Conservation (phyloP, 2,797 vertebrate genomes). For the Hippoglossus hippoglossus region DNA sequence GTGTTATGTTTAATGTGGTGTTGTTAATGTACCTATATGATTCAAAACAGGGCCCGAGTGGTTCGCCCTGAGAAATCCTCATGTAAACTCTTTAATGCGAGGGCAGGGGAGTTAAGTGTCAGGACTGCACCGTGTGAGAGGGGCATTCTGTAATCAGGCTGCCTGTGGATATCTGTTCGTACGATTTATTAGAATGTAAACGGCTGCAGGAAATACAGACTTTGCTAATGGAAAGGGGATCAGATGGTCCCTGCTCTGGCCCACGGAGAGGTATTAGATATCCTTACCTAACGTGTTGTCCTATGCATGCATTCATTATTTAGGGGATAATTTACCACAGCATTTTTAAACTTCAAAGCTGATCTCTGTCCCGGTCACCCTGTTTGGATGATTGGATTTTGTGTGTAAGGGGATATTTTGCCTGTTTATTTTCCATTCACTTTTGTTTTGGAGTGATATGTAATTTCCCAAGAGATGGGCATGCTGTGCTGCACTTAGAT, state of each 20-base stretch:
- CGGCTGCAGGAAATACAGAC: conserved; percentile 51
- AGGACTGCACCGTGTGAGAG: conserved; percentile 2
- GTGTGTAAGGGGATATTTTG: conserved; percentile 46
- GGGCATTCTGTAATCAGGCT: conserved; percentile 24
- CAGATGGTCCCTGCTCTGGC: conserved; percentile 37
- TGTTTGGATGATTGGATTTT: conserved; percentile 41
- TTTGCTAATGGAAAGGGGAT: conserved; percentile 51
- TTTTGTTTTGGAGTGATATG: conserved; percentile 27
- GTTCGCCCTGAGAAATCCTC: conserved; percentile 16
- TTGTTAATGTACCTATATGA: conserved; percentile 31
- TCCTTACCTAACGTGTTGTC: conserved; percentile 45
- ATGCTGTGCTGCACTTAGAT: conserved; percentile 36
- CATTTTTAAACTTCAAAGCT: conserved; percentile 55
- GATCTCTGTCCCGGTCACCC: conserved; percentile 21
- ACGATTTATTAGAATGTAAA: conserved; percentile 66
- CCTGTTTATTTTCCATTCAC: conserved; percentile 51
- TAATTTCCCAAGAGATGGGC: conserved; percentile 58
- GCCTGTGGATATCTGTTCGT: conserved; percentile 45
- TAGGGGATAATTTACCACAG: conserved; percentile 28
- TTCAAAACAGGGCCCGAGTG: conserved; percentile 19
- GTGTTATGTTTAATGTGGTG: conserved; percentile 6
- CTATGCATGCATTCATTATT: conserved; percentile 45
- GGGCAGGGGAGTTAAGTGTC: conserved; percentile 8
- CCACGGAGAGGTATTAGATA: conserved; percentile 49
- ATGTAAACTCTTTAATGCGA: neutral